Evolutionary conservation across 2,888 invertebrate species (phyloP), one percentile per base, ranked within the genome.

Genomic region (Carpatolechia fugitivella): DNA sequence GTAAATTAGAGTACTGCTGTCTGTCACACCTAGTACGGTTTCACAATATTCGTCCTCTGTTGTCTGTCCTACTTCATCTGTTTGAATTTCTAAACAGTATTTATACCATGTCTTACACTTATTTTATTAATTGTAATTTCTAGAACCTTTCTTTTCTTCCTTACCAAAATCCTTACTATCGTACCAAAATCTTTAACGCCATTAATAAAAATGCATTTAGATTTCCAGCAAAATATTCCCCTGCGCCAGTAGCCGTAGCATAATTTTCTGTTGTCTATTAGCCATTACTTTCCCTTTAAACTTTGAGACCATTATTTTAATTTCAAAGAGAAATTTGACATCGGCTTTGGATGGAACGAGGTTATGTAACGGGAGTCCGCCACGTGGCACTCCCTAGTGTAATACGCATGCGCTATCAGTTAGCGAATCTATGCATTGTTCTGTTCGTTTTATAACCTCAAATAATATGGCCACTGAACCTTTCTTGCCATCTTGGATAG

Each of bases 321-420:
- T 41, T 46, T 13, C 24, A 29, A 7, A 29, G 29, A 29, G 46
- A 46, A 46, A 29, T 46, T 30, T 30, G 16, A 47, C 14, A 47
- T 47, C 47, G 31, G 47, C 47, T 31, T 29, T 44, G 33, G 5
- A 33, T 33, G n/a, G 29, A 24, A 13, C 20, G 72, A 85, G 82
- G 85, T 88, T 89, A 89, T 88, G 85, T 85, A 88, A 89, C 76
- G 82, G 79, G 83, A 78, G 60, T 65, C 58, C 64, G 78, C 85
- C 89, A 88, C 88, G 88, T 89, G 89, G 85, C 80, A 58, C 52
- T 60, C 65, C 59, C 55, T 55, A 44, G 38, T 35, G 33, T 58
- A 67, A 49, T 79, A 88, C 88, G 88, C 88, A 88, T 86, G 88
- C 65, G 75, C 60, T 58, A 31, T 50, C 51, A 57, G 24, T 36